These are phyloP conservation scores for Solea solea DNA, from an alignment of 2,113 vertebrate genomes.

Conservation along the genomic window DNA sequence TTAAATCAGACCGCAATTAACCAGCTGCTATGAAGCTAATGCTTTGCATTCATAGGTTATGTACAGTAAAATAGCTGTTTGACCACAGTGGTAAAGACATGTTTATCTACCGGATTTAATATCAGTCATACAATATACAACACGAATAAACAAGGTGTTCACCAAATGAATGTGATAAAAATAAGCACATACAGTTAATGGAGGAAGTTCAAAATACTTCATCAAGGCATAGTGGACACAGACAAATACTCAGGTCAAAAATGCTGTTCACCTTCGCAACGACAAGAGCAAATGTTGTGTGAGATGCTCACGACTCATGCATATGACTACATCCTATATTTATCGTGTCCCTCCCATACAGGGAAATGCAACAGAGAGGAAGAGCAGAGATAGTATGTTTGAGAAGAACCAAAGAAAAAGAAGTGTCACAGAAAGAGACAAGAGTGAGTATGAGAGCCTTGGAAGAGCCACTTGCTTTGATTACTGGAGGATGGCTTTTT, in stretches of 20 bases:
- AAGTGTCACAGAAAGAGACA: constrained; percentile 8
- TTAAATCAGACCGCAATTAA: constrained; percentile 45
- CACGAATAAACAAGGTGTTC: no score
- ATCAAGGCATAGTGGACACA: neutral
- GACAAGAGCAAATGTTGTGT: no score
- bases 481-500: constrained; percentile 88
- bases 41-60: neutral
- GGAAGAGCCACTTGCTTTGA: constrained; percentile 92
- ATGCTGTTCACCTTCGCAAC: no score
- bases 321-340: neutral
- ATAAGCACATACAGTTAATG: no score
- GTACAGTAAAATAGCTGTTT: no score
- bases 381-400: neutral
- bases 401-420: neutral
- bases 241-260: neutral
- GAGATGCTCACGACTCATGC: neutral
- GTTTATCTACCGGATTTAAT: no score
- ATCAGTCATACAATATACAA: no score
- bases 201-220: neutral
- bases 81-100: no score
- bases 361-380: constrained; percentile 10
- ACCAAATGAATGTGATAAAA: no score
- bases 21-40: constrained; percentile 24
- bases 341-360: neutral
- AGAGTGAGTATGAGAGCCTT: constrained; percentile 12